Percentiles rank a stretch among this genome's conserved stretches.
Evolutionary conservation across 1,140 invertebrate genomes (phyloP).

Genomic region (Polypedilum pembai): DNA sequence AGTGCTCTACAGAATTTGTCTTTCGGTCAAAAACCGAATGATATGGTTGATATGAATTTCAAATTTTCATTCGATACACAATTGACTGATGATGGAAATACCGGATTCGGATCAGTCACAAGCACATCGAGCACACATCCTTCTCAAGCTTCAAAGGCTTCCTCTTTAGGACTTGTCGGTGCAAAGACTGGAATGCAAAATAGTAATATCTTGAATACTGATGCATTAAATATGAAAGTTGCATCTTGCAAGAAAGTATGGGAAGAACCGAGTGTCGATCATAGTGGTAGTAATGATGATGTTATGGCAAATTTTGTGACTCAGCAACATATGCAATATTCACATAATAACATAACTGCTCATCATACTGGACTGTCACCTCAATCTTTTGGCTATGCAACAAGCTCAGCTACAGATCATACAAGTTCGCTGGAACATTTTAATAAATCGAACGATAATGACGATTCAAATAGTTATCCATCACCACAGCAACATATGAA

Average conservation of each 20-base stretch:
- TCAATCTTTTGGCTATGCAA: conserved; percentile 32
- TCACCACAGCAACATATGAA: conserved; percentile 38
- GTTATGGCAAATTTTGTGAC: conserved; percentile 47
- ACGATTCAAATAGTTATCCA: conserved; percentile 33
- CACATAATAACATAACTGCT: conserved; percentile 37
- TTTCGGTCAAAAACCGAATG: conserved; percentile 50
- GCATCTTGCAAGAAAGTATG: conserved; percentile 89
- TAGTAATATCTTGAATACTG: conserved; percentile 56
- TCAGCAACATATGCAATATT: conserved; percentile 40
- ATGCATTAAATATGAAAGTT: conserved; percentile 89
- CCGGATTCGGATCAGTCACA: conserved; percentile 39
- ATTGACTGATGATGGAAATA: conserved; percentile 65
- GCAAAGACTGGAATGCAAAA: conserved; percentile 35
- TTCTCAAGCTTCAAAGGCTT: conserved; percentile 34
- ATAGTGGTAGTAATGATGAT: conserved; percentile 46
- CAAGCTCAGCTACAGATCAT: conserved; percentile 33
- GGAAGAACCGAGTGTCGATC: conserved; percentile 67
- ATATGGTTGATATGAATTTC: conserved; percentile 82
- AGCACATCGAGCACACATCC: conserved; percentile 33
- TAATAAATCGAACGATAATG: conserved; percentile 41
- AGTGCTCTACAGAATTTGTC: conserved; percentile 43
- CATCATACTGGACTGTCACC: conserved; percentile 35
- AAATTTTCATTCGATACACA: conserved; percentile 83
- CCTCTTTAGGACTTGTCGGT: conserved; percentile 7
- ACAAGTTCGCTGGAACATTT: conserved; percentile 33